Conservation (phyloP, 2,888 invertebrate genomes). For the Rhimphoctona megacephalus region DNA sequence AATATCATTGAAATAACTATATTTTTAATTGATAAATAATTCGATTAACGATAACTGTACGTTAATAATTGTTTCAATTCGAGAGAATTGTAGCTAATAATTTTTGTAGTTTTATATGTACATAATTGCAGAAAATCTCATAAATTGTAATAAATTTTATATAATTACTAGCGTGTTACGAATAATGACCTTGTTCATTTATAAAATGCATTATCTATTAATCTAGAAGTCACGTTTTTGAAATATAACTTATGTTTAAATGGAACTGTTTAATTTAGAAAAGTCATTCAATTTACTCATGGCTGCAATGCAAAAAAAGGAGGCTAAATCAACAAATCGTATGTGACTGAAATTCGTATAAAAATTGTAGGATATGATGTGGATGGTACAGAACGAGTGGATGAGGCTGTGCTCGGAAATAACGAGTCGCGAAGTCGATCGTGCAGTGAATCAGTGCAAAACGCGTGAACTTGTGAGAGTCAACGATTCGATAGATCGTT, state of each 20-base stretch:
- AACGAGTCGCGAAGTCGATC: conserved; percentile 79
- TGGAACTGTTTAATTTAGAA: no score
- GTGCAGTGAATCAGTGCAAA: conserved; percentile 82
- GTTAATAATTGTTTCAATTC: no score
- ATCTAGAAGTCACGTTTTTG: neutral
- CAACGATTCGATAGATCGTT: conserved; percentile 80
- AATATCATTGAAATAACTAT: neutral
- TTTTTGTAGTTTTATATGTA: conserved; percentile 1
- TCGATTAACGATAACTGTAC: no score
- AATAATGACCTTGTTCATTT: no score
- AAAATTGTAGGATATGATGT: conserved; percentile 81
- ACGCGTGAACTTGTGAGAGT: conserved; percentile 79
- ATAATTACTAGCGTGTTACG: neutral
- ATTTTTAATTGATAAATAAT: no score
- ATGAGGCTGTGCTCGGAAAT: conserved; percentile 83
- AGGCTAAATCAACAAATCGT: neutral
- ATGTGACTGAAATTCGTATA: neutral
- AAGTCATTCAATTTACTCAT: neutral
- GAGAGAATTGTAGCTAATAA: no score
- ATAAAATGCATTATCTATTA: neutral
- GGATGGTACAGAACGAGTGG: conserved; percentile 83
- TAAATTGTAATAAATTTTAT: neutral
- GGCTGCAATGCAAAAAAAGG: neutral
- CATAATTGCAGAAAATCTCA: conserved; percentile 36
- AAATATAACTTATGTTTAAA: neutral